Evolutionary conservation across 2,888 invertebrate species (phyloP).

Genomic region (Formica aserva): DNA sequence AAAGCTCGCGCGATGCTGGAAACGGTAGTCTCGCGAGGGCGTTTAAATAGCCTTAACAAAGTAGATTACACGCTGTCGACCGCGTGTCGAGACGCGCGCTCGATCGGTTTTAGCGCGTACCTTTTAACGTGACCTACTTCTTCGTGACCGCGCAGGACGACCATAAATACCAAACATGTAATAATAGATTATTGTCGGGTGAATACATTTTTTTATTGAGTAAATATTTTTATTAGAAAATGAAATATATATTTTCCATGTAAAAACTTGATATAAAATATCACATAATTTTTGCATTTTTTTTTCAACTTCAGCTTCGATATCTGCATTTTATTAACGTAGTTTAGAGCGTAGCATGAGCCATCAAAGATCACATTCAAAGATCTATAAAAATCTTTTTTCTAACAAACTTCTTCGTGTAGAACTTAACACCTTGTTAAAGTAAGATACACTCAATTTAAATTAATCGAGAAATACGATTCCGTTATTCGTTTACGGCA

Average conservation of each 20-base stretch:
- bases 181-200: slow-evolving; percentile 12
- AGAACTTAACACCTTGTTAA: neutral
- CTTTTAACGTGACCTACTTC: slow-evolving; percentile 49
- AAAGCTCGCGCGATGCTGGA: slow-evolving; percentile 51
- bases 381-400: neutral
- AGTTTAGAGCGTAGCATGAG: neutral
- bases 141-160: slow-evolving; percentile 14
- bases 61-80: slow-evolving; percentile 46
- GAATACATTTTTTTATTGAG: neutral
- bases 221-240: neutral
- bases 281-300: neutral
- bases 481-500: neutral
- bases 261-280: neutral
- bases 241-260: neutral
- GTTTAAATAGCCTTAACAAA: slow-evolving; percentile 43
- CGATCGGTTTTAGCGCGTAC: slow-evolving; percentile 30
- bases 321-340: neutral
- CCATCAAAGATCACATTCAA: neutral
- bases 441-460: neutral
- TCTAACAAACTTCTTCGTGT: neutral
- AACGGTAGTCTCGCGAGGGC: slow-evolving; percentile 28
- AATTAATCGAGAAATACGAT: slow-evolving; percentile 1
- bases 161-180: slow-evolving; percentile 23
- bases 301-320: neutral
- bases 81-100: neutral